Percentiles rank a stretch among this genome's conserved stretches.
phyloP scores from a whole-genome alignment of 2,888 invertebrate species.

The Amphiduros pacificus region DNA sequence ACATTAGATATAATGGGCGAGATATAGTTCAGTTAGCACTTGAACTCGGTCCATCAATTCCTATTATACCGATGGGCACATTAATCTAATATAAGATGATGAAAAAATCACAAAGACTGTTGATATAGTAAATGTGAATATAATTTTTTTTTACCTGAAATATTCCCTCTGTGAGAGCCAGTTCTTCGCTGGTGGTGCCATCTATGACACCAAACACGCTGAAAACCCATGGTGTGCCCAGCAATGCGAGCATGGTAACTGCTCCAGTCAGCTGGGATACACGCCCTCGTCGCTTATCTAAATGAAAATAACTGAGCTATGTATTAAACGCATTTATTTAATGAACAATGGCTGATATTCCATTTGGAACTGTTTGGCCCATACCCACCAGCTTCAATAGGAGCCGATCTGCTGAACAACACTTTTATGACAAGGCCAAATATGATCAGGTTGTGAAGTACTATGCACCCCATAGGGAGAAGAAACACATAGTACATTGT shows the following conservation, averaged over 20 bases:
- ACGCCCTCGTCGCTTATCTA: background rate
- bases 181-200: background rate
- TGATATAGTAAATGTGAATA: background rate
- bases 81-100: too few species aligned
- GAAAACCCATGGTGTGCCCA: slow-evolving; percentile 28
- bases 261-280: slow-evolving; percentile 17
- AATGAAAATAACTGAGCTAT: background rate
- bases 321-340: too few species aligned
- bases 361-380: too few species aligned
- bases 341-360: too few species aligned
- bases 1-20: too few species aligned
- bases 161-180: background rate
- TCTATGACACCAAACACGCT: slow-evolving; percentile 26
- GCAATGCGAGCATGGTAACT: slow-evolving; percentile 21
- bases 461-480: slow-evolving; percentile 22
- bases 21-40: too few species aligned
- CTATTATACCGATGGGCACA: too few species aligned
- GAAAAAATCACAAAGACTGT: background rate
- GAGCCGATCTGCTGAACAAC: background rate
- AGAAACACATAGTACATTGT: slow-evolving; percentile 6
- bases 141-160: background rate
- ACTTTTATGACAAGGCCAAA: slow-evolving; percentile 17
- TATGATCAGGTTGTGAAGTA: slow-evolving; percentile 21
- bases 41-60: too few species aligned
- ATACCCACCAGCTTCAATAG: too few species aligned